A percentile compares a stretch with the other conserved stretches of the same genome.
Conservation (phyloP, 2,113 vertebrate species). For the Dipodomys ordii region DNA sequence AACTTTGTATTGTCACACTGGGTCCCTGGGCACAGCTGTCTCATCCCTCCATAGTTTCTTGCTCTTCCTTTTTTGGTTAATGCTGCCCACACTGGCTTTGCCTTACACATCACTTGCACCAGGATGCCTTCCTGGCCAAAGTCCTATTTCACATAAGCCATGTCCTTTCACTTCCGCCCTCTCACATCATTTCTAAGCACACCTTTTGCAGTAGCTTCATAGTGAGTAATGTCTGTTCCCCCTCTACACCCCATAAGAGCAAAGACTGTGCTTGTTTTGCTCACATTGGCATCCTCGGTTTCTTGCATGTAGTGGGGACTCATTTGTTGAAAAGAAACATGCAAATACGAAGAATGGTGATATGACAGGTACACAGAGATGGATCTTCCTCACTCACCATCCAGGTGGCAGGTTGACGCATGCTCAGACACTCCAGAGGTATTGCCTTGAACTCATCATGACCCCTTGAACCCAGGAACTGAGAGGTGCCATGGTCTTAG, state of each 20-base stretch:
- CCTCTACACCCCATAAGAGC: no score
- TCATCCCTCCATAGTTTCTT: accelerated
- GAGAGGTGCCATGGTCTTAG: no score
- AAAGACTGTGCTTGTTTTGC: neutral
- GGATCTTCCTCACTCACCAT: accelerated
- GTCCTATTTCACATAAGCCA: accelerated
- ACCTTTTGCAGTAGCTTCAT: no score
- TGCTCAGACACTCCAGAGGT: no score
- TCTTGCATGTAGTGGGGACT: no score
- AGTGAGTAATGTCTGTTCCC: no score
- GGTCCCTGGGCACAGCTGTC: no score
- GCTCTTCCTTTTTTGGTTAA: neutral
- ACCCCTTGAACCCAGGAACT: neutral
- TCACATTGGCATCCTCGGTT: neutral
- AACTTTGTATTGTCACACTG: no score
- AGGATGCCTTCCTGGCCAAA: neutral
- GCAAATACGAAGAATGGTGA: neutral
- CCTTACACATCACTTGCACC: neutral
- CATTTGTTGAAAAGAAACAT: neutral
- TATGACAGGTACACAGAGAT: neutral
- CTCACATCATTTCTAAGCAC: accelerated
- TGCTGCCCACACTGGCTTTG: neutral
- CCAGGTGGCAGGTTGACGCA: neutral
- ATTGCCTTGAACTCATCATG: no score
- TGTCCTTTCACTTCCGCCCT: no score